These are phyloP conservation scores for Zeugodacus cucurbitae DNA, from an alignment of 1,140 invertebrate species.

Conservation along the genomic window DNA sequence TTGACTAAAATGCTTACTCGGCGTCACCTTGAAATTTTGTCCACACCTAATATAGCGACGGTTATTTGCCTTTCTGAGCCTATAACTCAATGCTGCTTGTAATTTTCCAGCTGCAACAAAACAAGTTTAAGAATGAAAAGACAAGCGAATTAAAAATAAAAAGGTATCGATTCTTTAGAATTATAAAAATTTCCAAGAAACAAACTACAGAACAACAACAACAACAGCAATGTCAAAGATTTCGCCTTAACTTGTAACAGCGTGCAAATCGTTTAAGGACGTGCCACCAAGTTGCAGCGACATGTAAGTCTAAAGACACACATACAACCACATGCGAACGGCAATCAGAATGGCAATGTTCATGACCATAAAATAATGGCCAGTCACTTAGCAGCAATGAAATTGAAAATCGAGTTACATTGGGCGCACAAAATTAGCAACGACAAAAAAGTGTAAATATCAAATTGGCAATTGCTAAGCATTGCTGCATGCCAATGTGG, in stretches of 20 bases:
- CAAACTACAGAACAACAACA: not conserved
- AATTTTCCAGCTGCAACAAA: not conserved
- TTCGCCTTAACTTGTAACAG: not conserved
- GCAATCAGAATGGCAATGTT: not conserved
- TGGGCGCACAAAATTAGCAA: not conserved
- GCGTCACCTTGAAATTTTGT: not conserved
- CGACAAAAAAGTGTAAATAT: not conserved
- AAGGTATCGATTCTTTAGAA: not conserved
- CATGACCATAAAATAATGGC: constrained; percentile 17
- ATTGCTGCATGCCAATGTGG: not conserved
- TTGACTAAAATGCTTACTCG: not conserved
- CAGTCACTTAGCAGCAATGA: not conserved
- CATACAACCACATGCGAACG: not conserved
- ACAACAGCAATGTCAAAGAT: not conserved
- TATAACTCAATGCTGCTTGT: not conserved
- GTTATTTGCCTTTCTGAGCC: not conserved
- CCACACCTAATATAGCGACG: not conserved
- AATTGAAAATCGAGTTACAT: constrained; percentile 1
- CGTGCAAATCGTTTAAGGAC: constrained; percentile 19
- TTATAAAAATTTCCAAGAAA: not conserved
- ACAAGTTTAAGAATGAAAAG: not conserved
- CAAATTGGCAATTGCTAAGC: not conserved
- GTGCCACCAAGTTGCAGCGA: not conserved
- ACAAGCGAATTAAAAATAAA: not conserved
- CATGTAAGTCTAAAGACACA: not conserved